A percentile compares a stretch with the other conserved stretches of the same genome.
These are phyloP conservation scores for Anodontia alba DNA, from an alignment of 2,888 invertebrate genomes.

Conservation along the genomic window DNA sequence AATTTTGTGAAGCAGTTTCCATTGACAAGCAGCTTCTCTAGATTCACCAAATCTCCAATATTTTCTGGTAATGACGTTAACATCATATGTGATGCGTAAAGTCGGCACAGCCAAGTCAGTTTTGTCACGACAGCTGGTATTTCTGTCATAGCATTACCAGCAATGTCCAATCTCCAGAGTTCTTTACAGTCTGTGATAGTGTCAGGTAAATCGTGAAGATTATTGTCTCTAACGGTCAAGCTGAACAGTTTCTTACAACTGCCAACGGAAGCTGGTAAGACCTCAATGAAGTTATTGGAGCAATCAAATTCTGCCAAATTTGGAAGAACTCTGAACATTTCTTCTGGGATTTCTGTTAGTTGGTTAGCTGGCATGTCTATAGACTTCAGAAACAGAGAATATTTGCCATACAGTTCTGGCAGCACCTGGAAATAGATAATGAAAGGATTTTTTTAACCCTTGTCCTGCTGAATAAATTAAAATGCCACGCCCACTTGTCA, in stretches of 20 bases:
- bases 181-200: slow-evolving; percentile 62
- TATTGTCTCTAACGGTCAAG: slow-evolving; percentile 65
- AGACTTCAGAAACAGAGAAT: slow-evolving; percentile 67
- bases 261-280: slow-evolving; percentile 61
- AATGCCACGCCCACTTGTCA: too few species aligned
- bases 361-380: slow-evolving; percentile 67
- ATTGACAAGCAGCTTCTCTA: slow-evolving; percentile 69
- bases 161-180: slow-evolving; percentile 66
- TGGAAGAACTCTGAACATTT: slow-evolving; percentile 67
- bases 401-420: slow-evolving; percentile 59
- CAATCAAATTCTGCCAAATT: slow-evolving; percentile 69
- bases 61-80: slow-evolving; percentile 71
- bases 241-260: slow-evolving; percentile 50
- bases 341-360: slow-evolving; percentile 64
- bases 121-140: slow-evolving; percentile 69
- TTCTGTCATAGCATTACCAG: slow-evolving; percentile 66
- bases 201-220: slow-evolving; percentile 65
- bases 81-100: slow-evolving; percentile 72
- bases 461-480: too few species aligned
- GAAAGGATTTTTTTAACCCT: background rate
- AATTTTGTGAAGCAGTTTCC: slow-evolving; percentile 74
- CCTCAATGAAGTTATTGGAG: slow-evolving; percentile 64
- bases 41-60: slow-evolving; percentile 69
- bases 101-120: slow-evolving; percentile 64
- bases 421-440: slow-evolving; percentile 39